A percentile compares a stretch with the other conserved stretches of the same genome.
phyloP scores from a whole-genome alignment of 1,140 invertebrate species.

The Cepaea nemoralis region DNA sequence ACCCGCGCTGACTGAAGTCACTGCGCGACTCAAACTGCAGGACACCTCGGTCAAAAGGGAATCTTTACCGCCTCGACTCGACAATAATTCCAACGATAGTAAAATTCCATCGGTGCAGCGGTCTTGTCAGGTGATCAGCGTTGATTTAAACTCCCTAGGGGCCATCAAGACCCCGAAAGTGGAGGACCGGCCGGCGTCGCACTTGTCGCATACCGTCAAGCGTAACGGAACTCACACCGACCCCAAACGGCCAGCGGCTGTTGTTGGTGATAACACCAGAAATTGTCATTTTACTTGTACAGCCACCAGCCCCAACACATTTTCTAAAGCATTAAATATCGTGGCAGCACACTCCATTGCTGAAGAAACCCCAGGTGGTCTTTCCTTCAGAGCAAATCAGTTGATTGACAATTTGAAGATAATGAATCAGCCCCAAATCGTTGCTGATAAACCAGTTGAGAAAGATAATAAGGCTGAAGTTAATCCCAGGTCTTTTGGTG shows the following conservation, averaged over 20 bases:
- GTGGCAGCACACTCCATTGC: background rate
- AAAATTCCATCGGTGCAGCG: background rate
- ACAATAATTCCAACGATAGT: background rate
- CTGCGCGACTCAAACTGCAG: conserved; percentile 37
- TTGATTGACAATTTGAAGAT: conserved; percentile 34
- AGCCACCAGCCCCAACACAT: background rate
- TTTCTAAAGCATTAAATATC: background rate
- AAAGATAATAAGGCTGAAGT: background rate
- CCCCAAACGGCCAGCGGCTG: background rate
- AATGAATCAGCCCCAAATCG: conserved; percentile 33
- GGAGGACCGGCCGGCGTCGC: conserved; percentile 4
- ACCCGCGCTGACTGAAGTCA: conserved; percentile 41
- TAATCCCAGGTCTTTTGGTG: too few species aligned
- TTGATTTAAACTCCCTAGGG: conserved; percentile 16
- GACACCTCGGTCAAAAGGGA: conserved; percentile 17
- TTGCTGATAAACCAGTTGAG: conserved; percentile 18
- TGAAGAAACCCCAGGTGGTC: background rate
- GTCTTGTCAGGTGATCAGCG: background rate
- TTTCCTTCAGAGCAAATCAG: conserved; percentile 27
- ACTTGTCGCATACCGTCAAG: conserved; percentile 12
- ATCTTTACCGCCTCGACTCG: background rate
- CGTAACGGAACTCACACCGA: conserved; percentile 12
- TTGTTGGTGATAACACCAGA: background rate
- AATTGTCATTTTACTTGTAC: background rate
- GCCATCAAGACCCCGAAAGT: background rate